Base-by-base conservation (phyloP, 2,888 invertebrate species). In the Loripinus fragilis region DNA sequence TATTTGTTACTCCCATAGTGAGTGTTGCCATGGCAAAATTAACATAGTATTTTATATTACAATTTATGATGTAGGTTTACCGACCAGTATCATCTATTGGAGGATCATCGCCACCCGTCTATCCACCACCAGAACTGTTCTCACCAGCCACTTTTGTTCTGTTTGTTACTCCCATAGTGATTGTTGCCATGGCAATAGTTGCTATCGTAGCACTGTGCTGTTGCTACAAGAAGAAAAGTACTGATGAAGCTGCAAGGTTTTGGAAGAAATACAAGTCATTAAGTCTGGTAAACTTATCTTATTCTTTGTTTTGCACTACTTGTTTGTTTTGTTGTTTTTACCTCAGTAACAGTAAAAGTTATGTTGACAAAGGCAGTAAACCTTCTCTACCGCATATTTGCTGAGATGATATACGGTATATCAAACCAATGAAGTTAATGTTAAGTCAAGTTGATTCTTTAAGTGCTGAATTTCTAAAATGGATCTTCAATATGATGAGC, bases 191-290 rank as follows among this genome's bases (percentile, higher is more conserved):
- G 33, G 8, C 60, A 60, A 33, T 20, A 2, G 17, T 33, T 1
- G 17, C 33, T 33, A 15, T 60, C 33, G 5, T 23, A 20, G 33
- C 3, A 20, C 3, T 60, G 17, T 33, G 17, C 17, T 60, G 60
- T 33, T 33, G 15, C 33, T 60, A 33, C 17, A 60, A 20, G 33
- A 33, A 33, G 60, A 60, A 20, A 60, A 30, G 5, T 20, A 30
- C 17, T 33, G 60, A 60, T 60, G 17, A 60, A 60, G 23, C 60
- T 10, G 10, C 33, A 60, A 30, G 17, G 10, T 33, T 60, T 60
- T 60, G 60, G 60, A 60, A 60, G 33, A 60, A 60, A 33, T 60
- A 60, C n/a, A 60, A 60, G 17, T 60, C 60, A 33, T 60, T 60
- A 60, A 60, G 60, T 60, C 33, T 60, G 20, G 60, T 60, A 20